A percentile compares a stretch with the other conserved stretches of the same genome.
phyloP scores from a whole-genome alignment of 2,113 vertebrate species.

The Sisor rabdophorus region DNA sequence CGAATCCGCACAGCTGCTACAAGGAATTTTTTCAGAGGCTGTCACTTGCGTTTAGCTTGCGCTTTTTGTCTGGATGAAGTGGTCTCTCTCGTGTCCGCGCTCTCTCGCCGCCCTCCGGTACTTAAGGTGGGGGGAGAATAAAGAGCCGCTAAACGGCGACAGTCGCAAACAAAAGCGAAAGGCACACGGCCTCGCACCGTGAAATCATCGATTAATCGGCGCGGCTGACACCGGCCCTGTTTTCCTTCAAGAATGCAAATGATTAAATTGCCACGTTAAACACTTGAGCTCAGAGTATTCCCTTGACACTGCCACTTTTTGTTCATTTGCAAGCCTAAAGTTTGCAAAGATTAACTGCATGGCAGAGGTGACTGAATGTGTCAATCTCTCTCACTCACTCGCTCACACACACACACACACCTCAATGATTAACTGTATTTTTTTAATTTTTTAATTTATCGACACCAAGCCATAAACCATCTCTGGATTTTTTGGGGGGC shows the following conservation, averaged over 20 bases:
- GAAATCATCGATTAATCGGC: constrained; percentile 67
- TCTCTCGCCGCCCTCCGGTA: constrained; percentile 46
- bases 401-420: background rate
- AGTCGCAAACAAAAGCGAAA: constrained; percentile 62
- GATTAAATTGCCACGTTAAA: constrained; percentile 54
- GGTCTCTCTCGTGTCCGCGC: constrained; percentile 54
- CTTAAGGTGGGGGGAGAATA: constrained; percentile 28
- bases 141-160: constrained; percentile 68
- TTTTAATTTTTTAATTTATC: constrained; percentile 38
- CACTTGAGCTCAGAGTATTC: constrained; percentile 42
- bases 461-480: constrained; percentile 13
- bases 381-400: background rate
- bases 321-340: constrained; percentile 35
- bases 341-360: constrained; percentile 27
- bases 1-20: constrained; percentile 68
- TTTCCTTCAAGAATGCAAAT: constrained; percentile 51
- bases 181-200: constrained; percentile 55
- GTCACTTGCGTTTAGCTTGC: constrained; percentile 73
- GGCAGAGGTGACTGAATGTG: constrained; percentile 4
- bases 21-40: constrained; percentile 69
- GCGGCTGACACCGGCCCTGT: constrained; percentile 45
- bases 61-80: constrained; percentile 63
- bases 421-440: constrained; percentile 23
- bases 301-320: constrained; percentile 50
- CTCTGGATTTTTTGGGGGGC: constrained; percentile 29